These are phyloP conservation scores for Phoxinus dragarum DNA, from an alignment of 2,797 vertebrate genomes.

Conservation along the genomic window DNA sequence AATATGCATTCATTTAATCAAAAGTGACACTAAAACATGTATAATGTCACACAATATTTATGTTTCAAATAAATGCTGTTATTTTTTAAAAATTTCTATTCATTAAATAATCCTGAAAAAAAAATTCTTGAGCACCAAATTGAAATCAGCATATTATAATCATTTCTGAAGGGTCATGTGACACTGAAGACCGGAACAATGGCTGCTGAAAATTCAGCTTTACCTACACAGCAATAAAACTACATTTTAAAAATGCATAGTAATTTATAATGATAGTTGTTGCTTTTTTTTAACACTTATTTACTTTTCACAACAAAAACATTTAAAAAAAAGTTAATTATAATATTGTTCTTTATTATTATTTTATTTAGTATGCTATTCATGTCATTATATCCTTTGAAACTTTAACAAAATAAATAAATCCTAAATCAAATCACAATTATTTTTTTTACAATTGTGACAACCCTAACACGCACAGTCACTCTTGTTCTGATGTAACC, in stretches of 20 bases:
- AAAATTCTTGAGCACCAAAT: not conserved
- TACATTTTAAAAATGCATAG: not conserved
- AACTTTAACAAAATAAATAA: not conserved
- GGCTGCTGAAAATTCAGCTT: not conserved
- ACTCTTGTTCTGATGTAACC: not conserved
- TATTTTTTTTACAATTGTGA: not conserved
- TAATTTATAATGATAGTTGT: not conserved
- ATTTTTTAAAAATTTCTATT: not conserved
- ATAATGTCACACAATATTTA: not conserved
- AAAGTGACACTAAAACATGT: not conserved
- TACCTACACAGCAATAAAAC: not conserved
- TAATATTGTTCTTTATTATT: not conserved
- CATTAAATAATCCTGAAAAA: not conserved
- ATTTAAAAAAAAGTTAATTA: not conserved
- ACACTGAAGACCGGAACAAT: not conserved
- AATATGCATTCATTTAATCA: not conserved
- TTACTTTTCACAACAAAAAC: not conserved
- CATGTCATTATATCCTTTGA: not conserved
- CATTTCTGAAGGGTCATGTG: not conserved
- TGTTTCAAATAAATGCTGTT: not conserved
- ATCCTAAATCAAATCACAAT: not conserved
- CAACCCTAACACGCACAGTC: not conserved
- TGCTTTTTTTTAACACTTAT: not conserved
- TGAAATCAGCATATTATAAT: not conserved
- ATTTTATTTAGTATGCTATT: not conserved